These are phyloP conservation scores for Lepilemur ruficaudatus DNA, from an alignment of 2,797 vertebrate genomes.

Conservation along the genomic window DNA sequence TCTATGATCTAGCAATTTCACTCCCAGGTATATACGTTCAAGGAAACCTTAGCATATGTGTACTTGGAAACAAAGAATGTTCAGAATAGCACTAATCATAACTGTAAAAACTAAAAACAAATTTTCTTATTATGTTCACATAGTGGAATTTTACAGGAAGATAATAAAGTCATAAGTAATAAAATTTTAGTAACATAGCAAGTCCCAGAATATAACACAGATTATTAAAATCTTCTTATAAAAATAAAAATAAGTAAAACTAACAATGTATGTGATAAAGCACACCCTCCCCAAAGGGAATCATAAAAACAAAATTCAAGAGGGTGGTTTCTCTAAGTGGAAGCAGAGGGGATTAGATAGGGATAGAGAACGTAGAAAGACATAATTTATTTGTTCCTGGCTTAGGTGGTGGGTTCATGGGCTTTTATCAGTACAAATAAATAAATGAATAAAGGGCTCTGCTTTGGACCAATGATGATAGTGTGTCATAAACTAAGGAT, in stretches of 20 bases:
- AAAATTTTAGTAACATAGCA: neutral
- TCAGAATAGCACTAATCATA: neutral
- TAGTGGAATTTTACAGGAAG: neutral
- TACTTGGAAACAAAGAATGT: neutral
- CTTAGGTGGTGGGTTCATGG: neutral
- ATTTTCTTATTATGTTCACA: neutral
- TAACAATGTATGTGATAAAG: neutral
- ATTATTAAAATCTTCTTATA: neutral
- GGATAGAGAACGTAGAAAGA: neutral
- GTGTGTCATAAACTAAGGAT: neutral
- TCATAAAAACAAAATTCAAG: slow-evolving; percentile 34
- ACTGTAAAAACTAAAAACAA: slow-evolving; percentile 33
- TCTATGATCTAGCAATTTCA: neutral
- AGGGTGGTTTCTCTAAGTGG: neutral
- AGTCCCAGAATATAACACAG: neutral
- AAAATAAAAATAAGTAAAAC: slow-evolving; percentile 21
- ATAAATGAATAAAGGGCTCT: neutral
- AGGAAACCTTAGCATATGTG: neutral
- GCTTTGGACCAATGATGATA: neutral
- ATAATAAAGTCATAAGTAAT: neutral
- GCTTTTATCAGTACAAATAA: neutral
- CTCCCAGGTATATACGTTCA: neutral
- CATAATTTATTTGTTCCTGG: neutral
- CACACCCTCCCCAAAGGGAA: neutral
- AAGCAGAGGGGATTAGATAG: neutral